Conservation (phyloP, 92 coral and sea anemone genomes). For the Desmophyllum pertusum region DNA sequence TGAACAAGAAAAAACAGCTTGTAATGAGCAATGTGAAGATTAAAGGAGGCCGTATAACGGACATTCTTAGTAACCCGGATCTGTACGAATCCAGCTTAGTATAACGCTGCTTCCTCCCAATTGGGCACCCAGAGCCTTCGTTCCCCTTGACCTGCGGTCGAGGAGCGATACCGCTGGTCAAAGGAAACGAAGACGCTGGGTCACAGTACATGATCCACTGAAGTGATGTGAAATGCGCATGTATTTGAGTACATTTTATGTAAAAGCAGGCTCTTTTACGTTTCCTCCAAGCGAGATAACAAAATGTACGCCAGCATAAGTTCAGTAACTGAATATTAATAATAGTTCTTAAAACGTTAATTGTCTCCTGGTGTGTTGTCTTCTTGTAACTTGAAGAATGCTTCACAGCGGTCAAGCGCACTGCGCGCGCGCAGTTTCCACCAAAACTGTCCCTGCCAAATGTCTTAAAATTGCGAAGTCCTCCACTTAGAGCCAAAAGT, state of each 20-base stretch:
- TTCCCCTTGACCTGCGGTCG: not conserved
- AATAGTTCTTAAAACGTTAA: not conserved
- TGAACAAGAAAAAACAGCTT: slow-evolving; percentile 25
- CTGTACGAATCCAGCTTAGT: slow-evolving; percentile 81
- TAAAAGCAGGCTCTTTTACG: slow-evolving; percentile 51
- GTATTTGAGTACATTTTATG: slow-evolving; percentile 3
- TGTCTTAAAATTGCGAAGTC: no score
- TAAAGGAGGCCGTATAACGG: slow-evolving; percentile 53
- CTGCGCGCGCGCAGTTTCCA: no score
- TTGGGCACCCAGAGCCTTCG: not conserved
- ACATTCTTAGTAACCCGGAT: slow-evolving; percentile 63
- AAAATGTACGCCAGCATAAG: not conserved
- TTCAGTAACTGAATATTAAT: not conserved
- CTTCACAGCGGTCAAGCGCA: accelerated
- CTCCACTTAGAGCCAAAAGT: no score
- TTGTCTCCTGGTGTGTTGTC: not conserved
- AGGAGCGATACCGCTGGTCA: not conserved
- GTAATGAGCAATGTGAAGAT: slow-evolving; percentile 30
- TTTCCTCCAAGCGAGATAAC: slow-evolving; percentile 12
- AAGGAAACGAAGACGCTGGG: not conserved
- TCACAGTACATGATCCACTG: not conserved
- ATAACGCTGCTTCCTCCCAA: not conserved
- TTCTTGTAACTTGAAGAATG: not conserved
- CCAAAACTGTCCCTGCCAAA: no score
- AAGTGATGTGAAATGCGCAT: not conserved